Evolutionary conservation across 2,113 vertebrate genomes (phyloP), one percentile per base, ranked within the genome.

Genomic region (Hirundichthys speculiger): DNA sequence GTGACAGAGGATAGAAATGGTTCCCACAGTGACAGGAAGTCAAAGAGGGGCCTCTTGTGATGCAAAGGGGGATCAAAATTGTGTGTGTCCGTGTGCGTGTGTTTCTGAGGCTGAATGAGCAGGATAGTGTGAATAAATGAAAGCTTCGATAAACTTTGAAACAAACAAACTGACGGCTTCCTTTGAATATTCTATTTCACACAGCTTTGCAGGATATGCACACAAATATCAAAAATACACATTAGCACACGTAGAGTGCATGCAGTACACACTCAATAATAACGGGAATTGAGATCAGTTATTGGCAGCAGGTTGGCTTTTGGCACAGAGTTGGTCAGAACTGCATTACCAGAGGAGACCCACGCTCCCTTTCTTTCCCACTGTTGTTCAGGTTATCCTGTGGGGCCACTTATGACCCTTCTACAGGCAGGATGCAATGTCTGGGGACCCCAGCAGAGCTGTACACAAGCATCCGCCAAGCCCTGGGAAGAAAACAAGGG

Each of bases 1-100:
- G 91, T 91, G 92, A 93, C 90, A 90, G 81, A 73, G 70, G 76
- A 83, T 1, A 76, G 71, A 77, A 82, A 77, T 25, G 79, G 88
- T 93, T 93, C 91, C 91, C 92, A 92, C 91, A 92, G 87, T 79
- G 79, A 74, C 86, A 91, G 92, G 92, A 92, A 92, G 91, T 82
- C 77, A 73, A 75, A 84, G 62, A 81, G 85, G 76, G 89, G 83
- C 88, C 91, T 88, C 86, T 73, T 82, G 88, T 77, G 75, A 84
- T 84, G 51, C 4, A 30, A 53, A 67, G 71, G 58, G 74, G 69
- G 59, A 80, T 87, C 64, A 82, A 73, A 81, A 79, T 80, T 25
- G 52, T 12, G 1, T 47, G 79, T 50, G 58, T 53, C 25, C 56
- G 75, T 64, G 69, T 72, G 27, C 18, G 15, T 9, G 19, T 65